Base-by-base conservation (phyloP, 2,797 vertebrate genomes). In the Mionectes olivaceus region DNA sequence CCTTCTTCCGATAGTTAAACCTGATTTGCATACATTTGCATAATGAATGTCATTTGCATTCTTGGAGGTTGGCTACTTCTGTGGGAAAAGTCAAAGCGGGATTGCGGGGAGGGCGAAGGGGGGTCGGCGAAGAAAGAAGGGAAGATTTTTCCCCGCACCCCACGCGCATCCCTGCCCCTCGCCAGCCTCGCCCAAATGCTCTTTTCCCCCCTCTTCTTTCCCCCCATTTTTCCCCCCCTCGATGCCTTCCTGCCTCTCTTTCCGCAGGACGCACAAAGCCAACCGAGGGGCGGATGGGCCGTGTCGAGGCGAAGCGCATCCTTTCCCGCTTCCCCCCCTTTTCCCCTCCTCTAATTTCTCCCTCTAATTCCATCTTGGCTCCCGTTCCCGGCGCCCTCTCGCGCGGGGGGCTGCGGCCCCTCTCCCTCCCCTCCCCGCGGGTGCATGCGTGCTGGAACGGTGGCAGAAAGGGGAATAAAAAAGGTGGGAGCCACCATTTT, bases 31-130 rank as follows among this genome's bases (percentile, higher is more conserved):
- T 99, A 97, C 87, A 99, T 99, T 99, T 99, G 99, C 99, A 99
- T 99, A 99, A 99, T 99, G 99, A 98, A 98, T 98, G 98, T 99
- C 98, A 99, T 99, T 99, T 99, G 98, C 99, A 99, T 99, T 99
- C 99, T 98, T 98, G 98, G 98, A 98, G 98, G 98, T 98, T 99
- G 98, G 98, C 98, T 98, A 98, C 98, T 99, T 99, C 98, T 98
- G 98, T 99, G 98, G 99, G 99, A 99, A 99, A 98, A 99, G 98
- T 98, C 98, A 98, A 98, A 98, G 96, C 88, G 73, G 97, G 97
- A 94, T 94, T 90, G 91, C 50, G 33, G 96, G 94, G 95, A 92
- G 96, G 95, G 92, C 5, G 87, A 89, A 87, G 94, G 95, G 96
- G 96, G 97, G 95, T 95, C 86, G 95, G 78, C 13, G 69, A 94